Evolutionary conservation across 2,797 vertebrate species (phyloP).

Genomic region (Anabacerthia variegaticeps): DNA sequence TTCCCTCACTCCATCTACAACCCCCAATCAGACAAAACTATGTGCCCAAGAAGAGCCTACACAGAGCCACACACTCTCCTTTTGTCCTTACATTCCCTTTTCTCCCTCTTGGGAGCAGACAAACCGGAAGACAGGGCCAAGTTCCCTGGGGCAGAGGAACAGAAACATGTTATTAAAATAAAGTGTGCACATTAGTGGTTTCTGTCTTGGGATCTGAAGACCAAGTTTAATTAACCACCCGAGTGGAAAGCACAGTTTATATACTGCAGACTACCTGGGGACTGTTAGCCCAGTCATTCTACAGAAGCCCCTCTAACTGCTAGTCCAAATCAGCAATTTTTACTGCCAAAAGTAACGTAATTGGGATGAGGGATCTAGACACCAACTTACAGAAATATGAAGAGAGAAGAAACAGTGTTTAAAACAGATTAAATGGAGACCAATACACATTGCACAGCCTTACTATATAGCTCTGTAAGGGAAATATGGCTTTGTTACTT

Average conservation of each 20-base stretch:
- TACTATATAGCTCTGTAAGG: not conserved
- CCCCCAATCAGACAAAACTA: not conserved
- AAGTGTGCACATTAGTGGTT: not conserved
- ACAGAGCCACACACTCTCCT: not conserved
- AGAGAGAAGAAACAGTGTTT: not conserved
- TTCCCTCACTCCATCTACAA: not conserved
- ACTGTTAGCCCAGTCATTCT: not conserved
- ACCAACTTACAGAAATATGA: not conserved
- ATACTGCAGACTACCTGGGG: not conserved
- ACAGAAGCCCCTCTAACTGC: not conserved
- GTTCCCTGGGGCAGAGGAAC: not conserved
- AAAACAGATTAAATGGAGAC: not conserved
- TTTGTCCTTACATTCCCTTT: not conserved
- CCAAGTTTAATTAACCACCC: conserved; percentile 7
- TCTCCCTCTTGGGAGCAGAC: not conserved
- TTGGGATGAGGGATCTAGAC: not conserved
- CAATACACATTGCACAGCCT: not conserved
- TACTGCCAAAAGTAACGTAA: not conserved
- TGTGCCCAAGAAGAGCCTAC: not conserved
- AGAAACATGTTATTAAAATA: not conserved
- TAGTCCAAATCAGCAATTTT: not conserved
- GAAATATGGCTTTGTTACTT: not conserved
- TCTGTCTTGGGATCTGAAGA: conserved; percentile 6
- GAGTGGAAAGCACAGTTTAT: not conserved
- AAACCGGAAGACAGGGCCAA: not conserved